Percentiles rank a stretch among this genome's conserved stretches.
Evolutionary conservation across 2,888 invertebrate genomes (phyloP).

Genomic region (Ditula angustiorana): DNA sequence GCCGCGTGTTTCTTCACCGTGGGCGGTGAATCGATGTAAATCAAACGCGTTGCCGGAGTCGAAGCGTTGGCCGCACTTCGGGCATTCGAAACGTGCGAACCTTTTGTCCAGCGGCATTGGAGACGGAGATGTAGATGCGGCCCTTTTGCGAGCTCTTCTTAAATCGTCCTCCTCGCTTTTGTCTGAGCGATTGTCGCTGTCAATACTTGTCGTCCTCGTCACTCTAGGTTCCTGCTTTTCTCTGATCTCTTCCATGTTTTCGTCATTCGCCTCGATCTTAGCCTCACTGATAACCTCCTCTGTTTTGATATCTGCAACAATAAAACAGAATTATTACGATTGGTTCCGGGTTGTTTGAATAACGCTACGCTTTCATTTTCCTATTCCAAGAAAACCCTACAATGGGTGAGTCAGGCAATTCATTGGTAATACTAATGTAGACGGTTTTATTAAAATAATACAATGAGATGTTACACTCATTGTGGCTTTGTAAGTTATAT

Average conservation of each 20-base stretch:
- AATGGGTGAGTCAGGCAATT: conserved; percentile 81
- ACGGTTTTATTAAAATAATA: conserved; percentile 69
- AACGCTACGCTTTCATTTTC: conserved; percentile 76
- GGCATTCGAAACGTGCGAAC: conserved; percentile 86
- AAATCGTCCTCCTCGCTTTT: conserved; percentile 80
- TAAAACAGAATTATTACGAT: conserved; percentile 72
- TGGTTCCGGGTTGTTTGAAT: conserved; percentile 71
- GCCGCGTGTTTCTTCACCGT: conserved; percentile 86
- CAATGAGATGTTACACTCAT: conserved; percentile 66
- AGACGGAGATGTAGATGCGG: conserved; percentile 73
- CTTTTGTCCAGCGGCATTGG: conserved; percentile 73
- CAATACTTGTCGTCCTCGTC: conserved; percentile 77
- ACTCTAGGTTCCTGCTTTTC: conserved; percentile 66
- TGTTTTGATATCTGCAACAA: conserved; percentile 84
- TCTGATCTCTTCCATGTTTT: conserved; percentile 68
- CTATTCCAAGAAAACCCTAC: conserved; percentile 81
- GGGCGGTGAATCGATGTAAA: conserved; percentile 88
- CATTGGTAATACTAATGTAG: conserved; percentile 63
- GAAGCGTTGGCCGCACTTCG: conserved; percentile 90
- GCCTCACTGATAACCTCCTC: conserved; percentile 78
- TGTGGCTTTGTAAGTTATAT: conserved; percentile 50
- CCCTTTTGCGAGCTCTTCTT: conserved; percentile 69
- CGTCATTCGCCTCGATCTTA: conserved; percentile 68
- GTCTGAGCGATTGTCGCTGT: conserved; percentile 85
- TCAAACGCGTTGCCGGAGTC: conserved; percentile 90